phyloP scores from a whole-genome alignment of 2,797 vertebrate genomes.

The Microctenopoma lineatum region DNA sequence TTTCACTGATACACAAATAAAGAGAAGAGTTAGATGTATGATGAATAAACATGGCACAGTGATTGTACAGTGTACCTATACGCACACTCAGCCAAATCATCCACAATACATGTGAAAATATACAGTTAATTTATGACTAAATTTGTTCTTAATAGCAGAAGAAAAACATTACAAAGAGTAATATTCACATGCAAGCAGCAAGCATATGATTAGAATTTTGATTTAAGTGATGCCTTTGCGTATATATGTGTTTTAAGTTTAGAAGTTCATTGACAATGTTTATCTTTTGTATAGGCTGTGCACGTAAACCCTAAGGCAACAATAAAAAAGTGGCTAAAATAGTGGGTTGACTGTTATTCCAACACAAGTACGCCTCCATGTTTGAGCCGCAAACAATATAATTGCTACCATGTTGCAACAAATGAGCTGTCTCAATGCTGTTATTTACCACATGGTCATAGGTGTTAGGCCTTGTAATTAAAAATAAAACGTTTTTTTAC shows the following conservation, averaged over 20 bases:
- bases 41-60: no score
- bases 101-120: no score
- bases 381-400: not conserved
- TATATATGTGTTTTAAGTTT: not conserved
- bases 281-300: not conserved
- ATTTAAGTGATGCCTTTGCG: not conserved
- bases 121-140: no score
- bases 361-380: not conserved
- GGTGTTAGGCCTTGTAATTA: not conserved
- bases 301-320: not conserved
- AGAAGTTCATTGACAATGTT: not conserved
- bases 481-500: conserved; percentile 14
- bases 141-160: no score
- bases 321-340: conserved; percentile 3
- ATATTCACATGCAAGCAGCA: not conserved
- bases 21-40: no score
- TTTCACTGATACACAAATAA: no score
- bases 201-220: not conserved
- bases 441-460: not conserved
- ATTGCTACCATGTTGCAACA: conserved; percentile 2
- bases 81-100: no score
- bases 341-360: not conserved
- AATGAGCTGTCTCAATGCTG: not conserved
- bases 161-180: not conserved
- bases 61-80: no score